phyloP scores from a whole-genome alignment of 37 sponge, comb jelly and placozoan genomes.

The Tethya wilhelma region DNA sequence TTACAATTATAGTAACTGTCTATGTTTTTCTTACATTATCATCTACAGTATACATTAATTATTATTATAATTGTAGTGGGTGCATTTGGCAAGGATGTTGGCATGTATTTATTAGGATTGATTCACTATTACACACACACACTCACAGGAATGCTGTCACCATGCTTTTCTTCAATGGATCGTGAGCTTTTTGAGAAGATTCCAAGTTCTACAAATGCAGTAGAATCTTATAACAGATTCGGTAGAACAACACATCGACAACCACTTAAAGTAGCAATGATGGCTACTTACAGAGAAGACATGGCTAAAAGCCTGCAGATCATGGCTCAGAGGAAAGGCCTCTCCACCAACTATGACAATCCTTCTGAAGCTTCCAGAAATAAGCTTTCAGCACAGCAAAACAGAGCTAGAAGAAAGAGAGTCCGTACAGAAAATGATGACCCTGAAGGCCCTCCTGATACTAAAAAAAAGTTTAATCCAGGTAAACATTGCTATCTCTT shows the following conservation, averaged over 20 bases:
- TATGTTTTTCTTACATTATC: no score
- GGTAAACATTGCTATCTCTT: no score
- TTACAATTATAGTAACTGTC: no score
- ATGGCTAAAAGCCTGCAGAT: slow-evolving; percentile 26
- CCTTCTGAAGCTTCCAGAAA: background rate
- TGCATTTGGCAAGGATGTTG: background rate
- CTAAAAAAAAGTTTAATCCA: background rate
- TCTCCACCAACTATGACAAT: slow-evolving; percentile 10
- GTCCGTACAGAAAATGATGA: slow-evolving; percentile 15
- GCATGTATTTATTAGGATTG: no score
- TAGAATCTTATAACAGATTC: slow-evolving; percentile 31
- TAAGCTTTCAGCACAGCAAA: slow-evolving; percentile 5
- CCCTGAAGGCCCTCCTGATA: slow-evolving; percentile 36
- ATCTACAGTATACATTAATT: no score
- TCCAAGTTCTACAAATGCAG: slow-evolving; percentile 45
- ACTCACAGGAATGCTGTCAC: slow-evolving; percentile 18
- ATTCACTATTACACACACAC: background rate
- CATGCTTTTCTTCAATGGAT: slow-evolving; percentile 17
- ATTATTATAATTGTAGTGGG: no score
- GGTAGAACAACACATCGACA: slow-evolving; percentile 4
- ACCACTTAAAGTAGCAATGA: slow-evolving; percentile 40
- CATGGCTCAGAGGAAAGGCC: slow-evolving; percentile 23
- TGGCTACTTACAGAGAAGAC: slow-evolving; percentile 33
- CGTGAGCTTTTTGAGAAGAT: slow-evolving; percentile 1
- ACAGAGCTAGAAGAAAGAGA: slow-evolving; percentile 11